These are phyloP conservation scores for Arctocebus calabarensis DNA, from an alignment of 2,797 vertebrate species.

Conservation along the genomic window DNA sequence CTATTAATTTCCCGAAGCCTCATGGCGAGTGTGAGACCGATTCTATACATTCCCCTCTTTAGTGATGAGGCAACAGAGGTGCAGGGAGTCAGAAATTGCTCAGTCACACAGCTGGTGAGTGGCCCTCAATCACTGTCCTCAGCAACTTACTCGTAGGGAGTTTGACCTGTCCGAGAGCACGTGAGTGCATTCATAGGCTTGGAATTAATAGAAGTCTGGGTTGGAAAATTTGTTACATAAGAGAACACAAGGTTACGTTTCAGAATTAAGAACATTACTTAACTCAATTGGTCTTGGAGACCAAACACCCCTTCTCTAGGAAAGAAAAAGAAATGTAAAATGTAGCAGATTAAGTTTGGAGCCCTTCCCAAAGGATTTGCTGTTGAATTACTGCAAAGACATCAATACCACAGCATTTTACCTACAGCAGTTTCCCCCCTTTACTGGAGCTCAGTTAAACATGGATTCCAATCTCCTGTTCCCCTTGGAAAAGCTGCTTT, in stretches of 20 bases:
- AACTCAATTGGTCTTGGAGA: slow-evolving; percentile 41
- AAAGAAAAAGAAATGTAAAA: slow-evolving; percentile 23
- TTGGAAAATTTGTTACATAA: background rate
- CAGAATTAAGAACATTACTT: slow-evolving; percentile 60
- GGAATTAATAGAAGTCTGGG: background rate
- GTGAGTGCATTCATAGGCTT: background rate
- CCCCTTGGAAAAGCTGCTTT: slow-evolving; percentile 24
- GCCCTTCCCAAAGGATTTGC: background rate
- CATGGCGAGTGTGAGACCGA: background rate
- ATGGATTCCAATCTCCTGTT: background rate
- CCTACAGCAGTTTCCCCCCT: background rate
- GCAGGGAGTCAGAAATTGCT: background rate
- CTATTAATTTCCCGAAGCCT: background rate
- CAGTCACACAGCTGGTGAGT: background rate
- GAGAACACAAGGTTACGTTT: slow-evolving; percentile 27
- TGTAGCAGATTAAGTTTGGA: slow-evolving; percentile 25
- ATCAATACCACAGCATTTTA: background rate
- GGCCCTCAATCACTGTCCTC: background rate
- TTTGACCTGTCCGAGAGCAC: background rate
- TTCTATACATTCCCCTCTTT: background rate
- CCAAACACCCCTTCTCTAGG: slow-evolving; percentile 24
- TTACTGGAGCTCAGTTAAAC: background rate
- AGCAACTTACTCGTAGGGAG: background rate
- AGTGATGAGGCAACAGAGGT: background rate
- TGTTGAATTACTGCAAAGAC: background rate